Evolutionary conservation across 2,797 vertebrate species (phyloP), one percentile per base, ranked within the genome.

Genomic region (Pipistrellus nathusii): DNA sequence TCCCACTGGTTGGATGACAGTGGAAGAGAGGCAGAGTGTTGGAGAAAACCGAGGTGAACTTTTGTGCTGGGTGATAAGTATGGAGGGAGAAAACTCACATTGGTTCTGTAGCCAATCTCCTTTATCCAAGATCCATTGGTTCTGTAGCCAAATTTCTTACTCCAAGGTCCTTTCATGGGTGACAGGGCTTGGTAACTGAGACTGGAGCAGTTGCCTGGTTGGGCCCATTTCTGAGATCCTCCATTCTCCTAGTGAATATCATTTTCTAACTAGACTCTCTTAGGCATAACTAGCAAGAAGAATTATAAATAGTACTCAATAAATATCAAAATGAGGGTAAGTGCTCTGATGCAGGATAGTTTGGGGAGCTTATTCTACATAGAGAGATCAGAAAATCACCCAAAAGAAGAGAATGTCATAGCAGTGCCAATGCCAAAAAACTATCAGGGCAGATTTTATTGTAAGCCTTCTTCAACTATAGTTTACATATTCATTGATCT

Each of bases 211-310:
- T 41, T 92, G 35, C 51, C 51, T 44, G 30, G 41, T 15, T 13
- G 72, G 69, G 48, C 21, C 17, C 1, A 1, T 90, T 88, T 83
- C 57, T 96, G 88, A 62, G 46, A 68, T 83, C 66, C 30, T 6
- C 48, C 64, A 14, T 11, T 62, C 32, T 85, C 55, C 20, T 72
- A 46, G 51, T 77, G 66, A 87, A 76, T 86, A 32, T 35, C 66
- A 27, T 62, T 44, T 77, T 59, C 57, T 57, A 82, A 55, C 51
- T 76, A 18, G 46, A 53, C 41, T 88, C 41, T 81, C 32, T 59
- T 30, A 77, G 68, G 48, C 35, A 57, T 77, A 62, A 41, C 38
- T 88, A 75, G 82, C 75, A 80, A 87, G 89, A 86, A 84, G 27
- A n/a, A 20, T 30, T 76, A 55, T 90, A 38, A 71, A 77, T 81